Conservation (phyloP, 2,797 vertebrate species). For the Tangara arthus region DNA sequence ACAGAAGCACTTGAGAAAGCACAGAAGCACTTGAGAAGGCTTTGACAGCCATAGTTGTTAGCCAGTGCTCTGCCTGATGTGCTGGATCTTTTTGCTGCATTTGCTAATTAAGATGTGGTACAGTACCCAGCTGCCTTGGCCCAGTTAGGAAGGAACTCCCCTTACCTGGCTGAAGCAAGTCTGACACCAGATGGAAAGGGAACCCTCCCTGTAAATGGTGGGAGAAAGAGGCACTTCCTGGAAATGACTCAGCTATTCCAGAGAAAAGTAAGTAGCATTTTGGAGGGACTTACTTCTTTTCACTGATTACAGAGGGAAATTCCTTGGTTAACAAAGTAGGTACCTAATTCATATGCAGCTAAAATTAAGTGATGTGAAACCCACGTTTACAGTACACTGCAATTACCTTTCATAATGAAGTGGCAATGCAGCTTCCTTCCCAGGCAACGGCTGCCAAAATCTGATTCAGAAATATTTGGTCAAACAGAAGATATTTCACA, state of each 20-base stretch:
- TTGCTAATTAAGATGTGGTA: not conserved
- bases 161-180: not conserved
- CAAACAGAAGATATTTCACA: not conserved
- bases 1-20: accelerated
- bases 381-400: not conserved
- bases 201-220: not conserved
- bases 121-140: not conserved
- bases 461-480: not conserved
- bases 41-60: accelerated
- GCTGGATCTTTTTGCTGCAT: not conserved
- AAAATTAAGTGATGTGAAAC: not conserved
- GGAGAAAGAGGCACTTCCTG: not conserved
- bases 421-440: not conserved
- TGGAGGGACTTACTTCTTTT: not conserved
- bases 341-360: not conserved
- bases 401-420: not conserved
- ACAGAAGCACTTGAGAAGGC: not conserved
- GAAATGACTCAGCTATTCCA: not conserved
- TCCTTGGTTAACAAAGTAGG: not conserved
- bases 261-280: not conserved
- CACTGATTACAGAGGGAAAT: not conserved
- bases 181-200: not conserved
- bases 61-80: not conserved
- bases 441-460: not conserved
- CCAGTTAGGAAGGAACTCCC: not conserved